These are phyloP conservation scores for Pseudomyrmex dendroicus DNA, from an alignment of 1,140 invertebrate species.

Conservation along the genomic window DNA sequence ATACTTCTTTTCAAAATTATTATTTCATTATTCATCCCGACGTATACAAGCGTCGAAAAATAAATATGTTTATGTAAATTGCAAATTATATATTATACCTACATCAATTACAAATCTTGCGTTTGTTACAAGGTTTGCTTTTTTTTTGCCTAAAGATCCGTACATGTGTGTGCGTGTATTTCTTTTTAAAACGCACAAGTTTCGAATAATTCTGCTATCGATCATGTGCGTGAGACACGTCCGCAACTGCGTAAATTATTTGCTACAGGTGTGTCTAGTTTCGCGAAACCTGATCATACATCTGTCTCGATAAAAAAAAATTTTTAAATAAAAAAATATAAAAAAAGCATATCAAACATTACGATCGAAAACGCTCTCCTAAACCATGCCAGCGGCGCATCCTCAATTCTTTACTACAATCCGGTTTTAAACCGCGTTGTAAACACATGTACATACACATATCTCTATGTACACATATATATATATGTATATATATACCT, in stretches of 20 bases:
- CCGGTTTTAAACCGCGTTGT: slow-evolving; percentile 29
- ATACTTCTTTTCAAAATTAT: slow-evolving; percentile 1
- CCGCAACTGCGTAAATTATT: slow-evolving; percentile 37
- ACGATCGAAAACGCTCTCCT: slow-evolving; percentile 13
- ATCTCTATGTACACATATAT: neutral
- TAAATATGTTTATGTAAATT: too few species aligned
- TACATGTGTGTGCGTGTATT: neutral
- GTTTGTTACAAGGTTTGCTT: too few species aligned
- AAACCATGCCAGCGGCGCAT: slow-evolving; percentile 27
- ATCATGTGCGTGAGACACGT: neutral
- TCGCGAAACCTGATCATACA: neutral
- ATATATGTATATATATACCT: neutral
- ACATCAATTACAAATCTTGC: too few species aligned
- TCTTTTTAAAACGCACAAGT: neutral
- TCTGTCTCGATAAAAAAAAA: slow-evolving; percentile 10
- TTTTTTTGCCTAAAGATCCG: neutral
- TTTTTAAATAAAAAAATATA: neutral
- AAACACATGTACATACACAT: slow-evolving; percentile 10
- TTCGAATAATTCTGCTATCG: neutral
- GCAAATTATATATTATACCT: too few species aligned
- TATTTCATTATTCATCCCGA: too few species aligned
- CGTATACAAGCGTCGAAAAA: neutral
- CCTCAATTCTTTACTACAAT: slow-evolving; percentile 32
- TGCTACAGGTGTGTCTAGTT: slow-evolving; percentile 38
- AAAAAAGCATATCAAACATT: neutral